Evolutionary conservation across 2,113 vertebrate species (phyloP), one percentile per base, ranked within the genome.

Genomic region (Lampris incognitus): DNA sequence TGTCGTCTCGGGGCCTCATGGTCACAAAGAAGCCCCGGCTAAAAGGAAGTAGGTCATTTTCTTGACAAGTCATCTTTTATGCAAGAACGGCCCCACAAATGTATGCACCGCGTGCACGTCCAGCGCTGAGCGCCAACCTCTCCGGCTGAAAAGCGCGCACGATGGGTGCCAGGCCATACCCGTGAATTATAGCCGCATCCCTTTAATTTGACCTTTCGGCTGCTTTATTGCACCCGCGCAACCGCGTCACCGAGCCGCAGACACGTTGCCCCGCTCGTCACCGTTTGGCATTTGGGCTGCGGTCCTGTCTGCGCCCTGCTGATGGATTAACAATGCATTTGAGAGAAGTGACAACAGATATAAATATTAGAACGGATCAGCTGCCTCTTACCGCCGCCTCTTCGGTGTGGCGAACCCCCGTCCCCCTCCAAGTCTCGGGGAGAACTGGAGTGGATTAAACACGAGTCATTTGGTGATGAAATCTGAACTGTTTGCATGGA

Each of bases 11-110:
- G 86, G 75, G 9, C 64, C 59, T 3, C 75, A 85, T 72, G 72
- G 69, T 73, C 79, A 84, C 54, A 38, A 86, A 58, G 81, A 87
- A 73, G 55, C 48, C 49, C 62, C 82, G 39, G 38, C 88, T 50
- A 90, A 91, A 86, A 44, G 87, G 89, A 85, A 87, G 87, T 90
- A 49, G 62, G 75, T 48, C 61, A 50, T 68, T 84, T 24, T 24
- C 0, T 70, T 49, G 58, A 66, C 46, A 57, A 67, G 36, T 42
- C 11, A 36, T 10, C n/a, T 1, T 61, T 60, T n/a, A 8, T 69
- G 44, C 51, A 2, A 3, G 41, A 38, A 52, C 2, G 3, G 24
- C 24, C 24, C 24, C 24, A 24, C 24, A 24, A 24, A 24, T 24
- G 24, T 24, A 24, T 24, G 24, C 24, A 24, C 24, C 24, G 24